Evolutionary conservation across 2,888 invertebrate genomes (phyloP), one percentile per base, ranked within the genome.

Genomic region (Dexiosoma caninum): DNA sequence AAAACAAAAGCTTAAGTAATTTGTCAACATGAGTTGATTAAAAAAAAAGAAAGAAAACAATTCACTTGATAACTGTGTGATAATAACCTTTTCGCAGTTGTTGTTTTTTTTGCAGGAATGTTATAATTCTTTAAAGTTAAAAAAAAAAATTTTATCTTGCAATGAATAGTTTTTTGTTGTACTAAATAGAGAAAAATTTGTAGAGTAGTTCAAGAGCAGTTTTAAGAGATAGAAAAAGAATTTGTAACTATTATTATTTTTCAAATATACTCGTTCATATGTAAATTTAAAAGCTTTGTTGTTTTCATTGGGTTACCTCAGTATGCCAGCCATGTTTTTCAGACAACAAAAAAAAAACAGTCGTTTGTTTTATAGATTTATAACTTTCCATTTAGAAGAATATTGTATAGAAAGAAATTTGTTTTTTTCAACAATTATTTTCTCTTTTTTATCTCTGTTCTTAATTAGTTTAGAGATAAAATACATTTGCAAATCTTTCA

Each of bases 21-120:
- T 64, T 72, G 42, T 40, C 19, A 53, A n/a, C 6, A 57, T 16
- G 35, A 46, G 21, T 64, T 49, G 16, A 53, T 51, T n/a, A 44
- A 49, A 12, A 55, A 21, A 3, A n/a, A 32, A 2, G 59, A n/a
- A n/a, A 60, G 5, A 44, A 60, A n/a, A 32, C 1, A 70, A 53
- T 21, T 35, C 60, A 30, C 60, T 46, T 70, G 55, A 77, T 64
- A 62, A 62, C 44, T 62, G 40, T 53, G 53, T 76, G 76, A 76
- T 76, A 76, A 76, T 69, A 76, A 76, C 51, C 69, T 77, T 70
- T 77, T 6, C 27, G 6, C 27, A 5, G 27, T 27, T 5, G 27
- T 6, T 27, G 27, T 10, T 49, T 64, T n/a, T 37, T 44, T 19
- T 37, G 27, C 37, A 60, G 6, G n/a, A 19, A 30, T 19, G 23